Conservation (phyloP, 1,140 invertebrate species). For the Drosophila pectinifera region DNA sequence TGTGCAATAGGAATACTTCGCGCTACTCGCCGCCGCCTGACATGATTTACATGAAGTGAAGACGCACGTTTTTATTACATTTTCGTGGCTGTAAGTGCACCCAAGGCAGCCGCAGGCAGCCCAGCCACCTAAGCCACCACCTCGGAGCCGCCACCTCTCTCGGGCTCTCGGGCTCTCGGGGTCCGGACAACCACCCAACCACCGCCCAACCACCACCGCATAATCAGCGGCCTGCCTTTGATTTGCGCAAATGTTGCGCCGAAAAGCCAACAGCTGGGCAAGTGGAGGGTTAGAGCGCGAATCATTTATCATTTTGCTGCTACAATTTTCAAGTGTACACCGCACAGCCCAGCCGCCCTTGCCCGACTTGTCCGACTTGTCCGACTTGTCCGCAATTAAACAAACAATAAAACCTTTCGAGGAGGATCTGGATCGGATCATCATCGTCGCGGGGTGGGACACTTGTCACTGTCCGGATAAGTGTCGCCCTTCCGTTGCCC, state of each 20-base stretch:
- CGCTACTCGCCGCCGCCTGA: constrained; percentile 72
- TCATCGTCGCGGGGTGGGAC: constrained; percentile 35
- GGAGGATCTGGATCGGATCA: constrained; percentile 19
- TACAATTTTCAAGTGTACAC: constrained; percentile 76
- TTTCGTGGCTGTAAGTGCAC: constrained; percentile 79
- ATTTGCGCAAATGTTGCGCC: constrained; percentile 73
- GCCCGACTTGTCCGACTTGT: constrained; percentile 11
- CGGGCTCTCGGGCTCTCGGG: too few relatives aligned
- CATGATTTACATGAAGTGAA: constrained; percentile 81
- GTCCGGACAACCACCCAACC: constrained; percentile 10
- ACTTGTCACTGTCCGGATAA: constrained; percentile 81
- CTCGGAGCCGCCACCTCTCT: constrained; percentile 22
- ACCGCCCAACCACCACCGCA: constrained; percentile 17
- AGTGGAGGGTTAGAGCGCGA: constrained; percentile 70
- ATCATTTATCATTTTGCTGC: constrained; percentile 80
- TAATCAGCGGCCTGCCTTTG: constrained; percentile 59
- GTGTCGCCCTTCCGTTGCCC: constrained; percentile 53
- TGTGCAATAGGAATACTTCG: constrained; percentile 64
- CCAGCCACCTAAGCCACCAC: constrained; percentile 28
- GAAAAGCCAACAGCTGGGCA: constrained; percentile 78
- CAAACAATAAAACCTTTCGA: constrained; percentile 68
- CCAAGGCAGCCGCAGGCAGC: constrained; percentile 36
- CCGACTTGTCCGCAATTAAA: constrained; percentile 74
- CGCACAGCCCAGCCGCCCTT: constrained; percentile 14
- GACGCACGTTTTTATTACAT: constrained; percentile 83